A percentile compares a stretch with the other conserved stretches of the same genome.
Evolutionary conservation across 2,888 invertebrate species (phyloP).

Genomic region (Chalcosyrphus nemorum): DNA sequence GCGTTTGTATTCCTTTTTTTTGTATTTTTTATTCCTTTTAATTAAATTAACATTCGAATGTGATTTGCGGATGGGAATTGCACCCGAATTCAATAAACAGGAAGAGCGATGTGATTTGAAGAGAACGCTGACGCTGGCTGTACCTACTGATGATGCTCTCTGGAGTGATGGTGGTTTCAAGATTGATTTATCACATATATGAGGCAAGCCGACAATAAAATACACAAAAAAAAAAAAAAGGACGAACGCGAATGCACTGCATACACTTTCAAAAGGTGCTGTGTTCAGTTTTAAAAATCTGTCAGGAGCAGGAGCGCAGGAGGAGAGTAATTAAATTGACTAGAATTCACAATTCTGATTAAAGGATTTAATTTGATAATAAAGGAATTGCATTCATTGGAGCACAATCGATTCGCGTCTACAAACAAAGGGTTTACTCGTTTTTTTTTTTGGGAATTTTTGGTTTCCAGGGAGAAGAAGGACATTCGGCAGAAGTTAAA

Average conservation of each 20-base stretch:
- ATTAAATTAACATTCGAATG: slow-evolving; percentile 72
- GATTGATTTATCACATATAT: slow-evolving; percentile 62
- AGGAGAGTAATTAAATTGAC: slow-evolving; percentile 59
- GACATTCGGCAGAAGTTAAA: neutral
- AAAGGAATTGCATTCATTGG: slow-evolving; percentile 26
- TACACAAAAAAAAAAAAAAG: neutral
- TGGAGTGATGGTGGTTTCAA: slow-evolving; percentile 50
- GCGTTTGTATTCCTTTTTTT: neutral
- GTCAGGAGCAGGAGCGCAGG: neutral
- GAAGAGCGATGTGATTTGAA: slow-evolving; percentile 61
- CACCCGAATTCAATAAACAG: slow-evolving; percentile 68
- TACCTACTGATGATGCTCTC: neutral
- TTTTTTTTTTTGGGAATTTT: neutral
- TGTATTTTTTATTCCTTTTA: slow-evolving; percentile 46
- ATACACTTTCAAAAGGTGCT: slow-evolving; percentile 34
- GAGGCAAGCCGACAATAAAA: neutral
- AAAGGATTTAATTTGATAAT: slow-evolving; percentile 66
- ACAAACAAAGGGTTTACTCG: neutral
- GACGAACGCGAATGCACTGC: no score
- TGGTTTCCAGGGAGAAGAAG: neutral
- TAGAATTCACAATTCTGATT: slow-evolving; percentile 54
- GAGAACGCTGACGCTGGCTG: slow-evolving; percentile 1
- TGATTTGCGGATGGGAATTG: slow-evolving; percentile 67
- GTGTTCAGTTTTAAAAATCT: slow-evolving; percentile 3
- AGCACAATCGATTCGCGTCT: neutral